Evolutionary conservation across 2,113 vertebrate genomes (phyloP), one percentile per base, ranked within the genome.

Genomic region (Psittacus erithacus): DNA sequence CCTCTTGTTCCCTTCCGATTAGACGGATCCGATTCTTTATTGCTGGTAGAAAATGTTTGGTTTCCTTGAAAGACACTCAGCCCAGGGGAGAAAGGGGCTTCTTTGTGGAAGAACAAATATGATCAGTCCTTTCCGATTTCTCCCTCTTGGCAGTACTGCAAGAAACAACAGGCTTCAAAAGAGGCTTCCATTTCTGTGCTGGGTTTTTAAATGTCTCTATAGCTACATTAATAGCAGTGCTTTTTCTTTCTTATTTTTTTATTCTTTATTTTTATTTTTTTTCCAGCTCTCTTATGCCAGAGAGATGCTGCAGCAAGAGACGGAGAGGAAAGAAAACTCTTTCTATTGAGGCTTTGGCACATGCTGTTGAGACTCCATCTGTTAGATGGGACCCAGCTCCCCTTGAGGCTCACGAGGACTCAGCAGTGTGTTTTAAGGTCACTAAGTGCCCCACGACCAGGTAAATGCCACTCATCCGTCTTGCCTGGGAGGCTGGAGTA

Each of bases 21-120:
- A 77, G 10, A 7, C 24, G 2, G 35, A 57, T 35, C 35, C 90
- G 11, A 33, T 80, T 78, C 3, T 0, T 69, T 77, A 57, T 1
- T 31, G 53, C 53, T 4, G 1, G 47, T 27, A 59, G 76, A 47
- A 88, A 29, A 85, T 43, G 13, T 49, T 70, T 88, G 28, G 14
- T 67, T 91, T 93, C 53, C 59, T 83, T 77, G 46, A 80, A 65
- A 41, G 44, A 39, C 12, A 1, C 28, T 70, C 67, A 88, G 57
- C 49, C 31, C 0, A 0, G 18, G 15, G 16, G 0, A 0, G 13
- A 5, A 38, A 49, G 16, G 22, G 23, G 3, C 53, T 80, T 79
- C 47, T 85, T 50, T 50, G 49, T 80, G 35, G 60, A 83, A 92
- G 52, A 39, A 59, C 64, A 65, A 77, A 65, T 28, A 17, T 2